Conservation (phyloP, 2,113 vertebrate genomes). For the Zapus hudsonius region DNA sequence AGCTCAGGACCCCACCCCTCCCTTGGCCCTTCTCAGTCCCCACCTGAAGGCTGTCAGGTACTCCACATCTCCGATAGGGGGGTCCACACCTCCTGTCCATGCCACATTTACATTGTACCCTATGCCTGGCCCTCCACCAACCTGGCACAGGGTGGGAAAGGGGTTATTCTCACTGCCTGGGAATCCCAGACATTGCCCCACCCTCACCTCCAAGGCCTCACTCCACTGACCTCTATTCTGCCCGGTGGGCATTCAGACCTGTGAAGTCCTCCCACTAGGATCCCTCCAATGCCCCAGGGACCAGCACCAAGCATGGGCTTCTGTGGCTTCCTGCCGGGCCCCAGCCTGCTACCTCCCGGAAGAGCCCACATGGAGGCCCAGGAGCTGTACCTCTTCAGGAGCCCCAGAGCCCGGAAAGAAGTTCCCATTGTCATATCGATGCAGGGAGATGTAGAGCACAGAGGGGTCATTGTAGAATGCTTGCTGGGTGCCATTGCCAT, state of each 20-base stretch:
- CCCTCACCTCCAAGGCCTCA: neutral
- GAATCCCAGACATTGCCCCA: neutral
- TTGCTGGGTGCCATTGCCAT: slow-evolving; percentile 92
- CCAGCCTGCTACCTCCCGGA: neutral
- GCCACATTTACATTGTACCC: slow-evolving; percentile 93
- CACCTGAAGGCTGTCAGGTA: slow-evolving; percentile 93
- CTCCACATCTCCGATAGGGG: slow-evolving; percentile 92
- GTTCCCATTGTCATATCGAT: slow-evolving; percentile 93
- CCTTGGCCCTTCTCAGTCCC: slow-evolving; percentile 32
- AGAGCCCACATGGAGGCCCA: neutral
- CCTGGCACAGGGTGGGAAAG: slow-evolving; percentile 79
- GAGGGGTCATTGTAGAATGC: slow-evolving; percentile 91
- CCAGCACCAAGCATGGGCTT: neutral
- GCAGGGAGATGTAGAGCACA: slow-evolving; percentile 91
- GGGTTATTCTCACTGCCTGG: slow-evolving; percentile 36
- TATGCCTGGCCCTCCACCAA: slow-evolving; percentile 89
- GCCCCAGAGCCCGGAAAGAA: slow-evolving; percentile 93
- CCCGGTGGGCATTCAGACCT: neutral
- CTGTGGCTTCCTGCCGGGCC: neutral
- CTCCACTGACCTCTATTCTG: slow-evolving; percentile 50
- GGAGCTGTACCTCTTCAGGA: slow-evolving; percentile 88
- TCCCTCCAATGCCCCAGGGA: slow-evolving; percentile 15
- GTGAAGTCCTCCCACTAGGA: slow-evolving; percentile 46
- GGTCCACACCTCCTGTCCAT: slow-evolving; percentile 92
- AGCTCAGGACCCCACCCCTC: neutral